phyloP scores from a whole-genome alignment of 2,113 vertebrate species.

The Urocolius indicus region DNA sequence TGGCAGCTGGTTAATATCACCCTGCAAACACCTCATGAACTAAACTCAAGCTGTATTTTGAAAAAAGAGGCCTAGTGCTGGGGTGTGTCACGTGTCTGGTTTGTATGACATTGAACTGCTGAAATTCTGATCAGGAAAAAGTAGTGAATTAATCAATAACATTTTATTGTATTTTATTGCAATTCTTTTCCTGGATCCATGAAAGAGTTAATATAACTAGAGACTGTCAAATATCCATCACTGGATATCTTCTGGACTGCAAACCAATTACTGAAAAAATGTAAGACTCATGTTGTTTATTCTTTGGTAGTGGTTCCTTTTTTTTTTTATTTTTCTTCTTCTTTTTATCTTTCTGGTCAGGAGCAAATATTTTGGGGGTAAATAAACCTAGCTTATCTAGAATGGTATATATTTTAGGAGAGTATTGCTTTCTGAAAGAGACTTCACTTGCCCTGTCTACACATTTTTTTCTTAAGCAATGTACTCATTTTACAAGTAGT shows the following conservation, averaged over 20 bases:
- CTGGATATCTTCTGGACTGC: not conserved
- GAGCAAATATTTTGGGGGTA: not conserved
- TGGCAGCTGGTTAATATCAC: constrained; percentile 36
- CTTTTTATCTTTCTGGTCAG: not conserved
- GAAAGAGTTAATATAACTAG: not conserved
- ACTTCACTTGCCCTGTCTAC: not conserved
- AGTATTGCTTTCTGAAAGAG: not conserved
- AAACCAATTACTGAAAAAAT: not conserved
- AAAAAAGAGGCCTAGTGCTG: not conserved
- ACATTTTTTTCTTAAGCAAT: not conserved
- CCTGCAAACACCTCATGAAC: not conserved
- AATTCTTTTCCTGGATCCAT: not conserved
- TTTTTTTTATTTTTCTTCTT: too few relatives aligned
- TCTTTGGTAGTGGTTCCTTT: not conserved
- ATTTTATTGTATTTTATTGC: not conserved
- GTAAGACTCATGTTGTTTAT: not conserved
- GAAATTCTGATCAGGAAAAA: not conserved
- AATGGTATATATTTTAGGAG: not conserved
- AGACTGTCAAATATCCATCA: not conserved
- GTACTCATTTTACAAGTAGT: not conserved
- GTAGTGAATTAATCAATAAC: not conserved
- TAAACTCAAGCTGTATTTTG: not conserved
- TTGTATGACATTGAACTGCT: fast-evolving
- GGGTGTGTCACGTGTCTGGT: fast-evolving
- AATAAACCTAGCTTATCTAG: not conserved